phyloP scores from a whole-genome alignment of 2,888 invertebrate species.

The Lithosia quadra region DNA sequence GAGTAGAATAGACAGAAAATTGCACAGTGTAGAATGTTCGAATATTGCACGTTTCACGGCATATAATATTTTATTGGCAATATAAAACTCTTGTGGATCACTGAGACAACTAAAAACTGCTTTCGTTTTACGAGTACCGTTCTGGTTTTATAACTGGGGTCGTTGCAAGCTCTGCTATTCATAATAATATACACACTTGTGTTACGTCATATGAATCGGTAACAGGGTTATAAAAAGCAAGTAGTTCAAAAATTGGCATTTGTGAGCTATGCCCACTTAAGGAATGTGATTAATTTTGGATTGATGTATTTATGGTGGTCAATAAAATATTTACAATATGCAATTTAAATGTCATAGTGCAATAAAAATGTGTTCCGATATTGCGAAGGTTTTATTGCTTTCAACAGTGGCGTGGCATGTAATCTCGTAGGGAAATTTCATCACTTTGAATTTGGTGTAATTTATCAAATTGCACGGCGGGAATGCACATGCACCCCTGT shows the following conservation, averaged over 20 bases:
- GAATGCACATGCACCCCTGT: slow-evolving; percentile 77
- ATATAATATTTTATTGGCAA: slow-evolving; percentile 60
- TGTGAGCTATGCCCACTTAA: slow-evolving; percentile 3
- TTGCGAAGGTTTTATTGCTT: slow-evolving; percentile 48
- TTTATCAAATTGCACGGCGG: slow-evolving; percentile 79
- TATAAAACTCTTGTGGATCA: slow-evolving; percentile 53
- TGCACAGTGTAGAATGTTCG: slow-evolving; percentile 51
- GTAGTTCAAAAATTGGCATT: slow-evolving; percentile 25
- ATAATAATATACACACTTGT: slow-evolving; percentile 47
- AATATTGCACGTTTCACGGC: slow-evolving; percentile 53
- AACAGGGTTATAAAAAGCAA: slow-evolving; percentile 37
- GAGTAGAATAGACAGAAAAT: slow-evolving; percentile 56
- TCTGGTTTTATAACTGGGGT: slow-evolving; percentile 54
- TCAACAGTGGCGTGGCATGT: slow-evolving; percentile 51
- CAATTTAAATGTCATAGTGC: slow-evolving; percentile 27
- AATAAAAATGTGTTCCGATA: slow-evolving; percentile 37
- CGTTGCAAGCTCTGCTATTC: slow-evolving; percentile 48
- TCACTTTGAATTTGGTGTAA: slow-evolving; percentile 77
- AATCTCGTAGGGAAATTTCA: slow-evolving; percentile 72
- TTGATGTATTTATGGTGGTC: slow-evolving; percentile 20
- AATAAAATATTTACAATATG: slow-evolving; percentile 26
- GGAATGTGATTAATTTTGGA: slow-evolving; percentile 24
- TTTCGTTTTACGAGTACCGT: slow-evolving; percentile 55
- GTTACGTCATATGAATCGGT: slow-evolving; percentile 49
- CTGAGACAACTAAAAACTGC: slow-evolving; percentile 52